phyloP scores from a whole-genome alignment of 2,797 vertebrate species.

The Pantherophis vulpinus region DNA sequence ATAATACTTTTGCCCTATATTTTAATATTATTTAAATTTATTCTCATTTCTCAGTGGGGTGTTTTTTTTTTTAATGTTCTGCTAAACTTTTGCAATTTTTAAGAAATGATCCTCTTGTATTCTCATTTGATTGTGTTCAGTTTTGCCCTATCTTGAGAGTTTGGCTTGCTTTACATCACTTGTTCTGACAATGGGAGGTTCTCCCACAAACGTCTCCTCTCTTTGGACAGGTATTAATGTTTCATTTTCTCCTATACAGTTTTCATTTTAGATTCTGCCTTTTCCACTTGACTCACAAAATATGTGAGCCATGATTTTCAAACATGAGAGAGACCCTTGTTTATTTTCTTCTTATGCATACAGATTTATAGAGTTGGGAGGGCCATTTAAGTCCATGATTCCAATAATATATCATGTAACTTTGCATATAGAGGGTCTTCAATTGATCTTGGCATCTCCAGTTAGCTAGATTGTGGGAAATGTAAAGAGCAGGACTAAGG shows the following conservation, averaged over 20 bases:
- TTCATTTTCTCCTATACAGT: conserved; percentile 55
- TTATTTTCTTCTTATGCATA: conserved; percentile 34
- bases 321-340: conserved; percentile 29
- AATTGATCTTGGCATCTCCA: not conserved
- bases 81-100: not conserved
- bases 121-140: conserved; percentile 25
- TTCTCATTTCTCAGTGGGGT: not conserved
- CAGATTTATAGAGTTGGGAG: not conserved
- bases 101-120: not conserved
- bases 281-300: conserved; percentile 36
- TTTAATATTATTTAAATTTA: not conserved
- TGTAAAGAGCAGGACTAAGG: not conserved
- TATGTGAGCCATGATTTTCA: conserved; percentile 46
- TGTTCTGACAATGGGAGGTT: conserved; percentile 44
- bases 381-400: not conserved
- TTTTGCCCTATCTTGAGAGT: conserved; percentile 29
- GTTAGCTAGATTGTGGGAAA: not conserved
- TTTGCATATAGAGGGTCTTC: not conserved
- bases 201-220: conserved; percentile 27
- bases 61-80: not conserved
- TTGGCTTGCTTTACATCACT: conserved; percentile 11
- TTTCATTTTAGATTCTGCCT: conserved; percentile 55
- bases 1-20: not conserved
- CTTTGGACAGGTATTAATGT: conserved; percentile 54
- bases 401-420: not conserved